These are phyloP conservation scores for Centropristis striata DNA, from an alignment of 2,113 vertebrate species.

Conservation along the genomic window DNA sequence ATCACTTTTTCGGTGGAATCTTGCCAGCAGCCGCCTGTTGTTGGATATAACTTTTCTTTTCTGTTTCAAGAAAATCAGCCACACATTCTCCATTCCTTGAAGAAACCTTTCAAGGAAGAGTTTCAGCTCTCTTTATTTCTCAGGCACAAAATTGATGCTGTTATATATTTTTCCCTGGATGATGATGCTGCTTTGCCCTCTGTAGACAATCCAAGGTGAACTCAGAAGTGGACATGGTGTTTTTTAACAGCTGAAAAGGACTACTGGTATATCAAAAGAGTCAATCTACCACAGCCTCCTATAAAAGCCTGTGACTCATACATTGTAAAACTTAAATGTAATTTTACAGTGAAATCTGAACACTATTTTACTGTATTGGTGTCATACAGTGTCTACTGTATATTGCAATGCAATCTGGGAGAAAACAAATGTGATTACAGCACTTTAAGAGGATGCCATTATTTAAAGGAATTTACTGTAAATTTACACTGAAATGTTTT, in stretches of 20 bases:
- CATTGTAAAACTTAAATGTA: background rate
- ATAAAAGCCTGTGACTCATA: too few relatives aligned
- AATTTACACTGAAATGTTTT: too few relatives aligned
- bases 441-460: too few relatives aligned
- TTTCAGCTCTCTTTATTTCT: background rate
- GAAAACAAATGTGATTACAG: too few relatives aligned
- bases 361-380: too few relatives aligned
- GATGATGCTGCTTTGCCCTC: background rate
- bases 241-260: constrained; percentile 16
- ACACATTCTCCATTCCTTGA: background rate
- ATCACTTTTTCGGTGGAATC: constrained; percentile 1
- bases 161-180: background rate
- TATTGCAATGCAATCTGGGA: too few relatives aligned
- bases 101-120: background rate
- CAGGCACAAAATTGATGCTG: background rate
- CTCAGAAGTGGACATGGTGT: background rate
- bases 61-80: background rate
- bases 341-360: too few relatives aligned
- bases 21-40: background rate
- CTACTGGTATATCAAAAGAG: background rate
- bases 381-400: too few relatives aligned
- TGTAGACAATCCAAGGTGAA: background rate
- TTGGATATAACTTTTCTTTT: background rate
- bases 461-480: too few relatives aligned
- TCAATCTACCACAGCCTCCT: constrained; percentile 17